phyloP scores from a whole-genome alignment of 1,140 invertebrate species.

The Mamestra configurata region DNA sequence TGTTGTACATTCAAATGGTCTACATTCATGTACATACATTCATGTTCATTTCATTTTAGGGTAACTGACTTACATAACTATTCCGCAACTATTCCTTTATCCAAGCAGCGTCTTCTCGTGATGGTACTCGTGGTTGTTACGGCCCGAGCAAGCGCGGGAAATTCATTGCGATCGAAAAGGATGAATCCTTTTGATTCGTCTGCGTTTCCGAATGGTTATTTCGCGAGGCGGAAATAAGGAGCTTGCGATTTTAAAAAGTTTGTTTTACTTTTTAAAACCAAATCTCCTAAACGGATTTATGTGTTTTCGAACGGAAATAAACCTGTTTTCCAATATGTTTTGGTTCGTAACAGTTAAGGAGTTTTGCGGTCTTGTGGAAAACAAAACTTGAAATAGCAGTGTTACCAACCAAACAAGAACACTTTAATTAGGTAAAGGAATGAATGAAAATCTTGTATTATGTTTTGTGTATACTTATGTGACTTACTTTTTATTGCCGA shows the following conservation, averaged over 20 bases:
- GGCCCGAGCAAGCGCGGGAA: constrained; percentile 65
- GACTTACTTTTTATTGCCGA: too few relatives aligned
- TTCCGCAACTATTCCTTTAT: not conserved
- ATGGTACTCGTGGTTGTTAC: constrained; percentile 18
- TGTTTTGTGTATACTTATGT: too few relatives aligned
- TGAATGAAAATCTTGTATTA: too few relatives aligned
- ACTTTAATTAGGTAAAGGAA: too few relatives aligned
- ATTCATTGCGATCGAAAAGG: constrained; percentile 78
- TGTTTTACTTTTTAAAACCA: constrained; percentile 68
- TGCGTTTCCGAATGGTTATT: constrained; percentile 65
- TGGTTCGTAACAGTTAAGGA: not conserved
- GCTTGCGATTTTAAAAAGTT: constrained; percentile 64
- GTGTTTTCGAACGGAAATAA: constrained; percentile 40
- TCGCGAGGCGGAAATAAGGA: constrained; percentile 66
- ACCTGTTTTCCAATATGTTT: constrained; percentile 26
- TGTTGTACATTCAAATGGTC: too few relatives aligned
- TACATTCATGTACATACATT: too few relatives aligned
- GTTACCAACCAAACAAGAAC: too few relatives aligned
- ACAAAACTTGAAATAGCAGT: not conserved
- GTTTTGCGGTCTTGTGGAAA: not conserved
- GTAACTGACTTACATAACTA: too few relatives aligned
- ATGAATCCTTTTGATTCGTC: constrained; percentile 73
- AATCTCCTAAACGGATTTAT: constrained; percentile 56
- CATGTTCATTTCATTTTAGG: too few relatives aligned
- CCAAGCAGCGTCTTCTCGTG: not conserved